Evolutionary conservation across 2,797 vertebrate genomes (phyloP), one percentile per base, ranked within the genome.

Genomic region (Anableps anableps): DNA sequence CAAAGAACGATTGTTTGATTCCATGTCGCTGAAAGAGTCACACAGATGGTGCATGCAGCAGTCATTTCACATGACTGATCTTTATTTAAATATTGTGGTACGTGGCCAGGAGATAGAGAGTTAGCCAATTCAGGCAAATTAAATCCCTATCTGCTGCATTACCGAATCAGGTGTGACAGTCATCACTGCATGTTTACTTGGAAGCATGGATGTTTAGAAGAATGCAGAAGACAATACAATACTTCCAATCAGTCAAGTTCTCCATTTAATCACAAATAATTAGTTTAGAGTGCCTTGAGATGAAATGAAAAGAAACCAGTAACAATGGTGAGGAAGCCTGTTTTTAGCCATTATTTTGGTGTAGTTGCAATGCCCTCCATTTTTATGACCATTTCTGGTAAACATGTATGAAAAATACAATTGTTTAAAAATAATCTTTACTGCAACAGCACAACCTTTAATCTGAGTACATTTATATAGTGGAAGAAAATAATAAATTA

Each of bases 31-130:
- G 72, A 72, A 55, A 13, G 41, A 64, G 82, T 50, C 26, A 14
- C 72, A 53, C 47, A 76, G 62, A 70, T 23, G 51, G 60, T 1
- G 31, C 36, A 14, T 43, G 55, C 14, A 2, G 62, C 41, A 23
- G 72, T 71, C 53, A 74, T 80, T 82, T 75, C 81, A 73, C 83
- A 75, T 79, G 78, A 84, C 81, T 83, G 85, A 86, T 64, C 77
- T 77, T 82, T 58, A 75, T 80, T 87, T 83, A 76, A 79, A 82
- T 89, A 82, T 75, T 62, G 45, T 45, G 79, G 31, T 60, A 85
- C 58, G 53, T 13, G 11, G 29, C 76, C 55, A 31, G 58, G 47
- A 85, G 72, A 79, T 21, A 55, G 23, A 78, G 36, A 13, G 36
- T 62, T 62, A 34, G 36, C 60, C 76, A 74, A 72, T 78, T 81